Percentiles rank a stretch among this genome's conserved stretches.
Evolutionary conservation across 2,113 vertebrate species (phyloP).

Genomic region (Aegotheles bennettii): DNA sequence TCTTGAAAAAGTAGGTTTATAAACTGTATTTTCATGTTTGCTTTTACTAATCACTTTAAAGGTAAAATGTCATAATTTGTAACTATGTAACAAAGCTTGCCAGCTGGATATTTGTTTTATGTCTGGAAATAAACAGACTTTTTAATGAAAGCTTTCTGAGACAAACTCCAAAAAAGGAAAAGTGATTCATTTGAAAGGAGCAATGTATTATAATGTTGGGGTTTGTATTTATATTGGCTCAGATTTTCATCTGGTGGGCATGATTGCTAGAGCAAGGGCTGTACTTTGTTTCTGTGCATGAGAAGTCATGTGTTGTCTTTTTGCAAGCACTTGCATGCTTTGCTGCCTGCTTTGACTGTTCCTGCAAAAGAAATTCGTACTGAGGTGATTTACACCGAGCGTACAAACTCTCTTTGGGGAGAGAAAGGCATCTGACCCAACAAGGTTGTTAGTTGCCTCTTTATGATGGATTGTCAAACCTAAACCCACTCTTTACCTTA

Average conservation of each 20-base stretch:
- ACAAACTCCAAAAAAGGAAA: neutral
- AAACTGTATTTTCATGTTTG: conserved; percentile 27
- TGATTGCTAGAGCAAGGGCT: neutral
- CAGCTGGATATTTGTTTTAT: neutral
- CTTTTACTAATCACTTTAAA: conserved; percentile 47
- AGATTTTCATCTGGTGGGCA: neutral
- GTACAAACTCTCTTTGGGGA: neutral
- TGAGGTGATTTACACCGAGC: neutral
- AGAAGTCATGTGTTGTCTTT: neutral
- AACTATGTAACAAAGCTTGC: neutral
- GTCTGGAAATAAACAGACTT: neutral
- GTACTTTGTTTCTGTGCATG: neutral
- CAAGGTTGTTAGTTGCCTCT: neutral
- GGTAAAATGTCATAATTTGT: neutral
- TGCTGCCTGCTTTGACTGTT: neutral
- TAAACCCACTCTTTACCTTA: neutral
- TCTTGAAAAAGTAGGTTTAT: conserved; percentile 69
- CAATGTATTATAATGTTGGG: neutral
- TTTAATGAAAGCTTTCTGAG: neutral
- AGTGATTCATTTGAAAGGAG: neutral
- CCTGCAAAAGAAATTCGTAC: neutral
- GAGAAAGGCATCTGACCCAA: neutral
- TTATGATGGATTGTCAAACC: neutral
- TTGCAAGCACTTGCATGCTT: neutral
- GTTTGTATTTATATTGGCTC: conserved; percentile 5